Evolutionary conservation across 2,797 vertebrate genomes (phyloP), one percentile per base, ranked within the genome.

Genomic region (Tiaroga cobitis): DNA sequence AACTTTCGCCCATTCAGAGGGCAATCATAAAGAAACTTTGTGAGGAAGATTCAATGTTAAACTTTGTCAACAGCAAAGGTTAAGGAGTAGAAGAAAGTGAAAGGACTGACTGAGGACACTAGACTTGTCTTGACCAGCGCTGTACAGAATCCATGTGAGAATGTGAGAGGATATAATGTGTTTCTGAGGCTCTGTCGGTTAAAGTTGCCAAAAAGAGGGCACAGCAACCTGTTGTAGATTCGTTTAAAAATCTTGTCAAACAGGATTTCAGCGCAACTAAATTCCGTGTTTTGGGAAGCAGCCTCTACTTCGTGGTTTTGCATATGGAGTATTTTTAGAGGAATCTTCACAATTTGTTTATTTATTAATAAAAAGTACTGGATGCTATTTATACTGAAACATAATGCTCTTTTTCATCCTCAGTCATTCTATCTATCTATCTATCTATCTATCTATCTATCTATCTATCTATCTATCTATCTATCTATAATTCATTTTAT

Each of bases 201-300:
- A 43, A 3, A 41, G 34, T 37, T 46, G 70, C 29, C 43, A 83
- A 59, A 67, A 26, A 39, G 43, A 67, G 3, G 39, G 5, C 69
- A n/a, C 26, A 72, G 26, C 68, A 83, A 76, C 73, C 82, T 41
- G 73, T 68, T 83, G 37, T 68, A 26, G 41, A 41, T 18, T 41
- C 1, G 56, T 26, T 67, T 21, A n/a, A 29, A 68, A 83, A 54
- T 41, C 73, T 76, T 26, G 73, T 77, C 82, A 41, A 76, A 68
- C 82, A 15, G 82, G 73, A 83, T 68, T 76, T 83, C 46, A 54
- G 63, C 29, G 5, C 73, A 83, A 83, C 29, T 51, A 43, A 82
- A 9, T 49, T 18, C 46, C 0, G 10, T 39, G 41, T 29, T 49
- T 63, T 63, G 29, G 2, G 21, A 80, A 34, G 41, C 26, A 32